Evolutionary conservation across 2,888 invertebrate genomes (phyloP), one percentile per base, ranked within the genome.

Genomic region (Cheilosia variabilis): DNA sequence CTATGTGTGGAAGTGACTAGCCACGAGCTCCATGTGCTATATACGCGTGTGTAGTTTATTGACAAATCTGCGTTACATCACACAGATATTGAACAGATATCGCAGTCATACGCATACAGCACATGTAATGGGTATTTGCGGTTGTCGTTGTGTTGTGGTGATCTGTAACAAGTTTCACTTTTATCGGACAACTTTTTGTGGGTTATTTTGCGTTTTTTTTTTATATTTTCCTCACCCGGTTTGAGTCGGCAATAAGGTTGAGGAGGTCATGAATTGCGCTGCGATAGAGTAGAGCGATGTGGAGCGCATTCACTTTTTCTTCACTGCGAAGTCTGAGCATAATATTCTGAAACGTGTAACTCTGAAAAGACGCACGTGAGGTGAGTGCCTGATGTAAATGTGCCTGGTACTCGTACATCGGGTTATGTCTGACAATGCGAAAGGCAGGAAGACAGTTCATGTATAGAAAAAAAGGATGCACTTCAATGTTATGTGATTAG

Each of bases 81-180:
- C 47, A 66, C 22, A 62, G 41, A 72, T 77, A 73, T 83, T 66
- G 63, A 41, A 57, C 57, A 43, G 66, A 72, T 76, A 72, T 47
- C 66, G 60, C 58, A 69, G 58, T 41, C 57, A 37, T 75, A 77
- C 84, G 86, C 86, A 81, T 81, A 52, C 71, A 47, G 66, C 68
- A 72, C 55, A 72, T 71, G 60, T 63, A 77, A 68, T 80, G 86
- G 45, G 53, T 17, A 65, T 82, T 77, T 65, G 53, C 41, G 17
- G 27, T 22, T 47, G 58, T 55, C 4, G 10, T 37, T 45, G 43
- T 27, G 58, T 15, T 13, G 53, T 71, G 47, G 66, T 57, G 71
- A 80, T 77, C 81, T 81, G 58, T 77, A 86, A 81, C 86, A 72
- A 81, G 86, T 86, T 86, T 86, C 80, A 86, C 80, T 81, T 86